Evolutionary conservation across 1,140 invertebrate genomes (phyloP), one percentile per base, ranked within the genome.

Genomic region (Daktulosphaira vitifoliae): DNA sequence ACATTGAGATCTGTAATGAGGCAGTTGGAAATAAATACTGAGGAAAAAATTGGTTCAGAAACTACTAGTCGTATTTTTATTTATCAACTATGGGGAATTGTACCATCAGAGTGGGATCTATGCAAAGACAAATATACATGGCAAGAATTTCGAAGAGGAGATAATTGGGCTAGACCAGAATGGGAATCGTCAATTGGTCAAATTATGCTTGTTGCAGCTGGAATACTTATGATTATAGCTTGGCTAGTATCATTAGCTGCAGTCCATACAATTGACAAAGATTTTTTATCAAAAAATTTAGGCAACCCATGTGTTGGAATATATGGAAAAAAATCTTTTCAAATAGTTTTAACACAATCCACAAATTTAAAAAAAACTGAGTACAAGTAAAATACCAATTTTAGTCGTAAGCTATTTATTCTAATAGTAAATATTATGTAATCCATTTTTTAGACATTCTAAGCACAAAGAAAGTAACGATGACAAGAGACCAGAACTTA

Each of bases 401-500:
- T 8, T 53, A n/a, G n/a, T n/a, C n/a, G n/a, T n/a, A n/a, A n/a
- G n/a, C n/a, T n/a, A n/a, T n/a, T n/a, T n/a, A n/a, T n/a, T n/a
- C n/a, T n/a, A n/a, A n/a, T n/a, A n/a, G n/a, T 38, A 23, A 48
- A 48, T 62, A 46, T 20, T 22, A 29, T 13, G n/a, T 62, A 29
- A 9, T 15, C 6, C 23, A 48, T 39, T 48, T 13, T 44, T 26
- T 11, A 62, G 56, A 13, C 44, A 18, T 62, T 62, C 56, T 46
- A 62, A 62, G 25, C 56, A 62, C 13, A 62, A 62, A 48, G 54
- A 59, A 44, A 16, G 56, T n/a, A 62, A 48, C 29, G 56, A 62
- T 15, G 56, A 62, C 44, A 62, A 62, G 4, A 22, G 56, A 18
- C 29, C 42, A 46, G 56, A 62, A 15, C n/a, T 62, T 15, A 20